These are phyloP conservation scores for Corvus hawaiiensis DNA, from an alignment of 2,113 vertebrate genomes.

Conservation along the genomic window DNA sequence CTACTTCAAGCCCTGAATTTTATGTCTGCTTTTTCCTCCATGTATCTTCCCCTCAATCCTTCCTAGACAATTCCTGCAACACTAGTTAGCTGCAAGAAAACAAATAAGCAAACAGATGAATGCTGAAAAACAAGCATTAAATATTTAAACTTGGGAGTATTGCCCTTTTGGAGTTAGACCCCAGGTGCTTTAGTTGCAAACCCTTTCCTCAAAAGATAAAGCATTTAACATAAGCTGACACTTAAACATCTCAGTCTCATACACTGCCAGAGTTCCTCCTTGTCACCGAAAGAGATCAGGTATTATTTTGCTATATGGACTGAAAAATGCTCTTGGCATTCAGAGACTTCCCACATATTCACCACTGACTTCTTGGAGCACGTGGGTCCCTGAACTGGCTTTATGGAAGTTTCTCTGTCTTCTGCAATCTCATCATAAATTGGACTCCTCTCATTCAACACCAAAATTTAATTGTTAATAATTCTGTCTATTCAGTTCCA, in stretches of 20 bases:
- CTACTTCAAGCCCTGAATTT: neutral
- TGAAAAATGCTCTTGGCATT: neutral
- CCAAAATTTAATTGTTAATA: neutral
- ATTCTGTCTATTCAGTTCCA: neutral
- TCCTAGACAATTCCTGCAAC: neutral
- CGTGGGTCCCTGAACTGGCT: neutral
- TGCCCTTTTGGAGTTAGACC: neutral
- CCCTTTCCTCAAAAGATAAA: neutral
- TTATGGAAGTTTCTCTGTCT: neutral
- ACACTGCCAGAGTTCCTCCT: neutral
- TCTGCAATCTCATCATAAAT: neutral
- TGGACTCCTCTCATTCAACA: neutral
- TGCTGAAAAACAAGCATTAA: neutral
- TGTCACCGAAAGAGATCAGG: neutral
- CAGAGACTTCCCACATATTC: neutral
- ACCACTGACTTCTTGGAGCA: neutral
- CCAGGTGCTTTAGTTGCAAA: neutral
- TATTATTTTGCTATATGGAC: neutral
- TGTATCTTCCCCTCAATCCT: neutral
- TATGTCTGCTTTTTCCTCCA: neutral
- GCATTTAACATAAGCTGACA: neutral
- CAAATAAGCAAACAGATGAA: neutral
- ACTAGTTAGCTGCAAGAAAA: neutral
- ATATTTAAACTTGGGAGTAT: neutral
- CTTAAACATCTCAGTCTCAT: neutral